Evolutionary conservation across 2,113 vertebrate genomes (phyloP).

Genomic region (Fulica atra): DNA sequence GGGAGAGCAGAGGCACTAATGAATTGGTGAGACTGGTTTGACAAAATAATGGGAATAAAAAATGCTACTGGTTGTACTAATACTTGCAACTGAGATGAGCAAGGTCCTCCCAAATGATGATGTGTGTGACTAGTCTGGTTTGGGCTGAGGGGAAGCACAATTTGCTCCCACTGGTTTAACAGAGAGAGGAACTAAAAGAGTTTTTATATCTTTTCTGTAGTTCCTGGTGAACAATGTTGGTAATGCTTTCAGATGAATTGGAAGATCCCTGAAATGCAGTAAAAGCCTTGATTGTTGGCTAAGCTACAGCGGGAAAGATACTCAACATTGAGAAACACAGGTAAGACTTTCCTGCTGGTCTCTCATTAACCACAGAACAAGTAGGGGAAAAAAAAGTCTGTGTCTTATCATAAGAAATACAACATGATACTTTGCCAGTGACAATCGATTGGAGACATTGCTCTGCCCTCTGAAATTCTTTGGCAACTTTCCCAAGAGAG

Average conservation of each 20-base stretch:
- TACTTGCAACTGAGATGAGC: not conserved
- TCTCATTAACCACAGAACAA: not conserved
- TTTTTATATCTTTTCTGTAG: not conserved
- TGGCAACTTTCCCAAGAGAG: not conserved
- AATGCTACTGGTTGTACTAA: not conserved
- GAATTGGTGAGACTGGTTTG: not conserved
- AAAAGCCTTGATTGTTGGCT: not conserved
- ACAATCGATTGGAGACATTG: not conserved
- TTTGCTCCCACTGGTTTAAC: not conserved
- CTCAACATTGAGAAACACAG: not conserved
- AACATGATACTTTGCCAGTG: not conserved
- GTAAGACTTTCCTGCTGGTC: not conserved
- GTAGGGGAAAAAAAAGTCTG: not conserved
- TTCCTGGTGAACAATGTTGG: not conserved
- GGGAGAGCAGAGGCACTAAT: not conserved
- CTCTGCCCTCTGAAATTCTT: conserved; percentile 7
- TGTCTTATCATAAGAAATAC: not conserved
- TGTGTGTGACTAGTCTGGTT: not conserved
- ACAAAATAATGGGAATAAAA: not conserved
- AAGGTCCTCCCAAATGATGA: not conserved
- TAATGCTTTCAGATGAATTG: not conserved
- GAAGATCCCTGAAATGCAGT: not conserved
- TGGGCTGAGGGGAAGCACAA: not conserved
- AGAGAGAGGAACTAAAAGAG: not conserved
- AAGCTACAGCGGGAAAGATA: not conserved